Base-by-base conservation (phyloP, 2,113 vertebrate genomes). In the Rhadina sibilatrix region DNA sequence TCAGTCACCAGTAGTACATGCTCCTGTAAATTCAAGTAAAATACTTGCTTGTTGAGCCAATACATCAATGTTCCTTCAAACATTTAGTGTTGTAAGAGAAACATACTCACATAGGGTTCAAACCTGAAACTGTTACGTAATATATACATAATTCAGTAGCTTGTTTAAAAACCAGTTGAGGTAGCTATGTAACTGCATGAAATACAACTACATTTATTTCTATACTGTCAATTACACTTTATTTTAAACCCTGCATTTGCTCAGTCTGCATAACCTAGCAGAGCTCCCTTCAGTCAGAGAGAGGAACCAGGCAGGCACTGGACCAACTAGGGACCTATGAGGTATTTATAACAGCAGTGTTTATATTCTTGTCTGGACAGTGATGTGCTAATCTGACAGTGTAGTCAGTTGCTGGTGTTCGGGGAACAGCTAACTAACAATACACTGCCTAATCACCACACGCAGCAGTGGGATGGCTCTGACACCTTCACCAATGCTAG, bases 371-470 rank as follows among this genome's bases (percentile, higher is more conserved):
- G 44, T 71, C 46, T 74, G 8, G 40, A 53, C 15, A 38, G 47
- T 40, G 92, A 60, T 95, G 91, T 89, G 96, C 78, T 97, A 69
- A 98, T 95, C 53, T 96, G 97, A 97, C 92, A 97, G 87, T 96
- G 97, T 83, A 96, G 91, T 78, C 95, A 97, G 95, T 96, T 97
- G 97, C 97, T 98, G 97, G 87, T 91, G 56, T 68, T 52, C 46
- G n/a, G 71, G 88, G 89, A 83, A 66, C 96, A 97, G 97, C 97
- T 98, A 99, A 98, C 98, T 98, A 98, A 98, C 97, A 96, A 82
- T 98, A 98, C 97, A 98, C 98, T 98, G 97, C 98, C 98, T 98
- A n/a, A 98, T 96, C 97, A 96, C 94, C 98, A 90, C 89, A 98
- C 71, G 38, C 81, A 64, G 5, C 53, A 47, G 25, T 14, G 80